Conservation (phyloP, 1,140 invertebrate genomes). For the Helicoverpa armigera region DNA sequence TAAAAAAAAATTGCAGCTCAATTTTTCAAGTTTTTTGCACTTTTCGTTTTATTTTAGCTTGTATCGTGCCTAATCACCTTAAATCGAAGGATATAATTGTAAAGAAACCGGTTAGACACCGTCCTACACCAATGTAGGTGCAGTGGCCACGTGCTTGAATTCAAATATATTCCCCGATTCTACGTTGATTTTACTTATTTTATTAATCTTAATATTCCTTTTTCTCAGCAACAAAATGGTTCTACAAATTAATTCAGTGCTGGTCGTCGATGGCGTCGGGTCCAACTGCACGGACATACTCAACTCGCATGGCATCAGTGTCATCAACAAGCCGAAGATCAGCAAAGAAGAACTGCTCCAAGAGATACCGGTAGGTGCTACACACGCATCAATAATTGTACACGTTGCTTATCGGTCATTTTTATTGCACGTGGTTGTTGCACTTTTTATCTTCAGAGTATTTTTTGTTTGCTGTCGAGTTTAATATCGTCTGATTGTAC, state of each 20-base stretch:
- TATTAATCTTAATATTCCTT: neutral
- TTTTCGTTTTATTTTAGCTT: no score
- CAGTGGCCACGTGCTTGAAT: no score
- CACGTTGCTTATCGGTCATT: neutral
- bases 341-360: constrained; percentile 93
- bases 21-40: no score
- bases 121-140: no score
- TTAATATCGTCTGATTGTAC: no score
- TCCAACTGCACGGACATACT: constrained; percentile 94
- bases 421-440: neutral
- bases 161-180: no score
- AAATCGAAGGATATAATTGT: no score
- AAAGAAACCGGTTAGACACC: neutral
- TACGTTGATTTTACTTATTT: neutral
- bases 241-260: constrained; percentile 89
- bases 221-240: constrained; percentile 63
- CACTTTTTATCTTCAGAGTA: neutral
- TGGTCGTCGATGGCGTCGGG: constrained; percentile 98
- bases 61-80: no score
- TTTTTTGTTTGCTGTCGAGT: neutral
- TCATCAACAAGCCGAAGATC: constrained; percentile 94
- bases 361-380: constrained; percentile 93
- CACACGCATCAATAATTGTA: neutral
- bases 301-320: constrained; percentile 91
- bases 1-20: no score